Conservation (phyloP, 2,888 invertebrate genomes). For the Parascotia fuliginaria region DNA sequence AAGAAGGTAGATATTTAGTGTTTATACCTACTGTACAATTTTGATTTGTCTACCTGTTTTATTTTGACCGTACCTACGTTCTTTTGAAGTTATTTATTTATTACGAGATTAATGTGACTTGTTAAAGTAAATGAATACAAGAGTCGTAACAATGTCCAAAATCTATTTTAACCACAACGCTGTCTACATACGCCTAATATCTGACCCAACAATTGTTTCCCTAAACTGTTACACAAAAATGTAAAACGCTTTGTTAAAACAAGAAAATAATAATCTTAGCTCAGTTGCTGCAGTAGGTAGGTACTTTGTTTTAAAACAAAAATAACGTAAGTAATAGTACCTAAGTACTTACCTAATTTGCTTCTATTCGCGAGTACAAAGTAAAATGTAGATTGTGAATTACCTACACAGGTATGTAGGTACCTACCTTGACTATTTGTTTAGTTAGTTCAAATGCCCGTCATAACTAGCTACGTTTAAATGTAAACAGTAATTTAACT, state of each 20-base stretch:
- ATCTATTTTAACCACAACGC: no score
- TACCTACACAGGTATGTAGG: background rate
- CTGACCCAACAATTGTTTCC: background rate
- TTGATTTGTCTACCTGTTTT: conserved; percentile 5
- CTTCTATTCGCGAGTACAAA: background rate
- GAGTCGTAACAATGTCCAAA: no score
- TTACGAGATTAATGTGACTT: no score
- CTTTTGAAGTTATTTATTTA: no score
- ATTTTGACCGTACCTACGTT: no score
- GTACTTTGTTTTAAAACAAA: background rate
- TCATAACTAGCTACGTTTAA: background rate
- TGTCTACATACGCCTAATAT: background rate
- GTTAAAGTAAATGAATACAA: no score
- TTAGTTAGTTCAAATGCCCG: background rate
- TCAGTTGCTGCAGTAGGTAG: background rate
- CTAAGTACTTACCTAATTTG: background rate
- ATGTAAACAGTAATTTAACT: no score
- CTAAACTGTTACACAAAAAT: background rate
- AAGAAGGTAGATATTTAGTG: background rate
- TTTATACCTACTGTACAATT: no score
- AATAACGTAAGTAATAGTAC: background rate
- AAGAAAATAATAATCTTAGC: background rate
- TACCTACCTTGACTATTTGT: background rate
- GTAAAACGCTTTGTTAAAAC: background rate
- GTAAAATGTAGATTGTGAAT: background rate